A percentile compares a stretch with the other conserved stretches of the same genome.
Evolutionary conservation across 2,113 vertebrate genomes (phyloP).

Genomic region (Myotis davidii): DNA sequence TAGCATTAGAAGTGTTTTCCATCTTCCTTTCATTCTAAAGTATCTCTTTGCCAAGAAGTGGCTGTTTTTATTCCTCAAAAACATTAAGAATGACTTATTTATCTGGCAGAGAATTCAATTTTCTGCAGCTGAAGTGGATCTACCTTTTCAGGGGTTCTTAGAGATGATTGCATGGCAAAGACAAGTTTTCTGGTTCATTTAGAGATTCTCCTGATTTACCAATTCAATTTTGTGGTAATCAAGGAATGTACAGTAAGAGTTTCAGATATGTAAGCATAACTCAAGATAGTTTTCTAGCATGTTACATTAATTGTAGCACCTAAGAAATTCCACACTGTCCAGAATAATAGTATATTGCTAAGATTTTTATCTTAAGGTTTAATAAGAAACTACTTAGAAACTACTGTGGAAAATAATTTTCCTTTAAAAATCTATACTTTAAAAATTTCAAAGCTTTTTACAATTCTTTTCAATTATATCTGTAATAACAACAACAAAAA

Average conservation of each 20-base stretch:
- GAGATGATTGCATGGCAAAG: conserved; percentile 21
- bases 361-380: background rate
- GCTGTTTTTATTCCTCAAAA: conserved; percentile 46
- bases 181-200: background rate
- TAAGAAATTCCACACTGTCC: background rate
- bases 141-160: conserved; percentile 9
- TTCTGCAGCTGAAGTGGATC: conserved; percentile 33
- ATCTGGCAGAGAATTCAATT: conserved; percentile 36
- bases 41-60: conserved; percentile 60
- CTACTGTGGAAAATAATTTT: background rate
- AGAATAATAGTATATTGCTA: background rate
- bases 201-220: conserved; percentile 18
- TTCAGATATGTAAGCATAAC: background rate
- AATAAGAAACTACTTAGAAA: background rate
- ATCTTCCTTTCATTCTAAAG: conserved; percentile 41
- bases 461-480: background rate
- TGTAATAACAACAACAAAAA: background rate
- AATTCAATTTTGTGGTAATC: background rate
- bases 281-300: background rate
- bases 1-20: background rate
- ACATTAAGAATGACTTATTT: conserved; percentile 59
- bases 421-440: background rate
- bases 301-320: background rate
- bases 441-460: background rate
- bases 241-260: background rate